phyloP scores from a whole-genome alignment of 2,888 invertebrate genomes.

The Yponomeuta cagnagella region DNA sequence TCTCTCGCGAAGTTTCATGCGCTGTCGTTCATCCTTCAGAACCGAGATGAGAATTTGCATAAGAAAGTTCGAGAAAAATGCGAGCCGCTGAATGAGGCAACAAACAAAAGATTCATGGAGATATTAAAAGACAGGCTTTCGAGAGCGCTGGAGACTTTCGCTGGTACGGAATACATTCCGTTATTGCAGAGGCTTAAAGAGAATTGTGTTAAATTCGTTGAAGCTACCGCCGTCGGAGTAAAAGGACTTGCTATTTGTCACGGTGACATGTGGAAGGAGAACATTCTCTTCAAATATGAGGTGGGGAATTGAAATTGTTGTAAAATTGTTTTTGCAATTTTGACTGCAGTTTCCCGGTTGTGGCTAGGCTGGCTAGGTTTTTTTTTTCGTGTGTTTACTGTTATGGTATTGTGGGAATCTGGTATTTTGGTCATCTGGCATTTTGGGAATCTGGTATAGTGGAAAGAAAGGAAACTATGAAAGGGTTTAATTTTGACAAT shows the following conservation, averaged over 20 bases:
- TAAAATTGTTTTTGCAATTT: neutral
- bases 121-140: slow-evolving; percentile 50
- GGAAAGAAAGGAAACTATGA: too few species aligned
- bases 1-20: slow-evolving; percentile 56
- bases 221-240: slow-evolving; percentile 31
- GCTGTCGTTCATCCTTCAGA: slow-evolving; percentile 48
- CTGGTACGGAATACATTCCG: slow-evolving; percentile 27
- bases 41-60: slow-evolving; percentile 32
- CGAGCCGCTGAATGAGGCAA: slow-evolving; percentile 41
- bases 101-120: slow-evolving; percentile 48
- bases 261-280: slow-evolving; percentile 69
- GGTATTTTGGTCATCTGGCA: too few species aligned
- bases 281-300: slow-evolving; percentile 59
- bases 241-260: slow-evolving; percentile 51
- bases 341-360: neutral
- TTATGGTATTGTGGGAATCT: too few species aligned
- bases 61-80: slow-evolving; percentile 39
- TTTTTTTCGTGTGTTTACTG: too few species aligned
- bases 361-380: too few species aligned
- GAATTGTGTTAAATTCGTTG: slow-evolving; percentile 38
- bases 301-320: slow-evolving; percentile 28
- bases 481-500: too few species aligned
- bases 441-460: too few species aligned
- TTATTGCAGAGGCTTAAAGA: slow-evolving; percentile 37
- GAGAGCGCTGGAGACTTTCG: slow-evolving; percentile 47